These are phyloP conservation scores for Acanthurus lineatus DNA, from an alignment of 2,797 vertebrate genomes.

Conservation along the genomic window DNA sequence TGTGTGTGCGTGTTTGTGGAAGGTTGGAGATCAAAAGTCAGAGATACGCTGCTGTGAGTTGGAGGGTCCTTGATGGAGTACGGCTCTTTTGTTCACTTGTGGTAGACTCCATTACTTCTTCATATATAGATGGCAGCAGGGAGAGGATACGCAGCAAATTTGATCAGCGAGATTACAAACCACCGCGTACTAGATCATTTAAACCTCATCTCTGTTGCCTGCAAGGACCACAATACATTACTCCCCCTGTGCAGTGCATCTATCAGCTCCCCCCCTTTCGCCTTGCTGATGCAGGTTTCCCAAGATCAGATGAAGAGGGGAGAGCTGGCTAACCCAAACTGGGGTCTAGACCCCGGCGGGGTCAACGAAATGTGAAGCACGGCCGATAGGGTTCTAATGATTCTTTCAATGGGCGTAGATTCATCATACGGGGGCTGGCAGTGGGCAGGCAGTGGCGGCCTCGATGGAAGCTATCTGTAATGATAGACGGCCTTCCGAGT, in stretches of 20 bases:
- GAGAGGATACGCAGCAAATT: conserved; percentile 77
- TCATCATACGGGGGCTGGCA: conserved; percentile 66
- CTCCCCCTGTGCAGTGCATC: conserved; percentile 60
- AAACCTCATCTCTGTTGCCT: conserved; percentile 81
- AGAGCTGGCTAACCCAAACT: conserved; percentile 37
- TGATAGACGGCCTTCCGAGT: conserved; percentile 67
- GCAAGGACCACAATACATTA: conserved; percentile 76
- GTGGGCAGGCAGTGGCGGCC: conserved; percentile 51
- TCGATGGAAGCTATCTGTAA: conserved; percentile 60
- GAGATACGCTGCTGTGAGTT: conserved; percentile 45
- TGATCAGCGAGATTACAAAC: conserved; percentile 84
- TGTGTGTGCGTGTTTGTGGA: background rate
- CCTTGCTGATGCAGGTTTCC: conserved; percentile 55
- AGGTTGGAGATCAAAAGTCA: conserved; percentile 48
- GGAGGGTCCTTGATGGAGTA: conserved; percentile 71
- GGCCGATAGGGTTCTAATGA: conserved; percentile 54
- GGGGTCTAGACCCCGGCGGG: conserved; percentile 50
- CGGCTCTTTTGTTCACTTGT: conserved; percentile 71
- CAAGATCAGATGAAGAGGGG: conserved; percentile 64
- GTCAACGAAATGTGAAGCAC: conserved; percentile 64
- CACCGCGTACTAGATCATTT: conserved; percentile 80
- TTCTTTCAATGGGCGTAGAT: conserved; percentile 64
- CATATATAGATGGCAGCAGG: conserved; percentile 68
- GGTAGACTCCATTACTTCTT: conserved; percentile 79
- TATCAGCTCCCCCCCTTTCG: conserved; percentile 64